Evolutionary conservation across 2,113 vertebrate genomes (phyloP), one percentile per base, ranked within the genome.

Genomic region (Typhlomys cinereus): DNA sequence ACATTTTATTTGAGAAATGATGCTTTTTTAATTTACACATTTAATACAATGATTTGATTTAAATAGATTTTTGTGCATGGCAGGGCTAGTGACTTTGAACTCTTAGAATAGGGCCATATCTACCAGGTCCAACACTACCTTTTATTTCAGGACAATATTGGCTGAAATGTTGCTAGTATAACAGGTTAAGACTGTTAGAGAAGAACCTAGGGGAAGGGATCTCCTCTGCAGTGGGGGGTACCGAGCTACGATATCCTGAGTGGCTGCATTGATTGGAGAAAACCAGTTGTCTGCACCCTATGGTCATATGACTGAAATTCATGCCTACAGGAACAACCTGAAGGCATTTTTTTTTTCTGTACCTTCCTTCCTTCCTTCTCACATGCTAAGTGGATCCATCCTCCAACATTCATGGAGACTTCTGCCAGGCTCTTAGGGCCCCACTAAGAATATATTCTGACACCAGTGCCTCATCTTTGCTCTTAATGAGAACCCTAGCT

Each of bases 391-490:
- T 31, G 74, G 14, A 20, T 66, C 57, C 7, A 71, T 34, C 62
- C 15, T 46, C 13, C 34, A 73, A 0, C 48, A 21, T n/a, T 9
- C 50, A 75, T 57, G 29, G 7, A 0, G 6, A 7, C 9, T 5
- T 48, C 50, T 46, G 1, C 20, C 12, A 39, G 29, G 31, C 39
- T 73, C 59, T 50, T 1, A 4, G 39, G 0, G 0, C 5, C 15
- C 9, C 9, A n/a, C 25, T 79, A 59, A 57, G 18, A 89, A 39
- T 57, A 29, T 17, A 27, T 27, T 31, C 12, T 15, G 27, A 29
- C 29, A 59, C 20, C 17, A n/a, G 76, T 36, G 34, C 85, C 8
- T 52, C 5, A 8, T 23, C 15, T 80, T 86, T 54, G 9, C 21
- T n/a, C 1, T 36, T 50, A 27, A 39, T 41, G 27, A 39, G 73